Evolutionary conservation across 2,113 vertebrate genomes (phyloP).

Genomic region (Gracilinanus agilis): DNA sequence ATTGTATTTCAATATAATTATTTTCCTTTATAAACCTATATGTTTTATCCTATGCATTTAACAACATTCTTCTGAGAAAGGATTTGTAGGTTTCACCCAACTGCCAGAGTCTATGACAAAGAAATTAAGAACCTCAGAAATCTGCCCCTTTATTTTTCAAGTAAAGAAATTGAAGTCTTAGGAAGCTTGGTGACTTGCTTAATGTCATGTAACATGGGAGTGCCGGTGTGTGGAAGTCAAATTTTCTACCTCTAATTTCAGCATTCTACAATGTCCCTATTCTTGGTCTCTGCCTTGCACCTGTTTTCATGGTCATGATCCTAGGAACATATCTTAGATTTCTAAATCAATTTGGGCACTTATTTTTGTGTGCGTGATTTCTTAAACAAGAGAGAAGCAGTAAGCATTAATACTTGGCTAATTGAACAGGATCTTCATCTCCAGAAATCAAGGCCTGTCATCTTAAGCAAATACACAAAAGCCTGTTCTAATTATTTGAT

Average conservation of each 20-base stretch:
- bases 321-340: neutral
- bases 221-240: neutral
- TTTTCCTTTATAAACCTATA: neutral
- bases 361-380: neutral
- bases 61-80: neutral
- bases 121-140: neutral
- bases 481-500: neutral
- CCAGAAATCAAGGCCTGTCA: neutral
- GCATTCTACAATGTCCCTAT: neutral
- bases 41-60: neutral
- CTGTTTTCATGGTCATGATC: neutral
- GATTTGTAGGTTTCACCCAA: neutral
- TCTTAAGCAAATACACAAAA: neutral
- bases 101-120: neutral
- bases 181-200: neutral
- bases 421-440: neutral
- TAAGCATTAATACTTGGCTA: neutral
- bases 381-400: neutral
- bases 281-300: neutral
- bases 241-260: neutral
- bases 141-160: neutral
- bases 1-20: neutral
- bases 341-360: neutral
- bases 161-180: neutral
- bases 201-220: neutral